A percentile compares a stretch with the other conserved stretches of the same genome.
Conservation (phyloP, 2,797 vertebrate genomes). For the Argyrosomus regius region DNA sequence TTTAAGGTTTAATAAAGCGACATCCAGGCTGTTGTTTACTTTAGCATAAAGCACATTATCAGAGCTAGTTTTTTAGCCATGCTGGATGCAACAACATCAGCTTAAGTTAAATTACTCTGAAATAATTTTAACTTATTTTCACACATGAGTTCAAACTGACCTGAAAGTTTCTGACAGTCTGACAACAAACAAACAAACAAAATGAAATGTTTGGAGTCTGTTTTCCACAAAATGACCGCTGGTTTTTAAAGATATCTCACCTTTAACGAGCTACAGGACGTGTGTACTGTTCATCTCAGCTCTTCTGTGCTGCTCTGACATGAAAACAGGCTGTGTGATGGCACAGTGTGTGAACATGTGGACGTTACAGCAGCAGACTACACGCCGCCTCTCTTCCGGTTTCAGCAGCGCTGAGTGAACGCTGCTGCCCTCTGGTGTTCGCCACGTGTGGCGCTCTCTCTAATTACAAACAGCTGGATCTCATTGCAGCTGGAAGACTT, state of each 20-base stretch:
- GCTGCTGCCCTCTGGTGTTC: conserved; percentile 24
- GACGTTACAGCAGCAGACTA: background rate
- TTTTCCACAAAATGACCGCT: background rate
- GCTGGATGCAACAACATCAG: background rate
- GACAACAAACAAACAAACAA: too few species aligned
- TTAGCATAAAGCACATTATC: background rate
- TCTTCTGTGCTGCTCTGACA: background rate
- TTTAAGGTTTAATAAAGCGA: background rate
- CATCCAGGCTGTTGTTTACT: background rate
- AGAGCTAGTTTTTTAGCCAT: background rate
- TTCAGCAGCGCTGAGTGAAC: fast-evolving
- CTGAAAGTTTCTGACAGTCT: background rate
- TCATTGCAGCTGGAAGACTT: background rate
- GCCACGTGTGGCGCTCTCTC: fast-evolving
- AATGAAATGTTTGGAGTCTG: background rate
- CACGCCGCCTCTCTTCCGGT: conserved; percentile 34
- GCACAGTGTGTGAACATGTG: conserved; percentile 40
- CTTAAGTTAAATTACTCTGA: background rate
- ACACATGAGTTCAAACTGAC: background rate
- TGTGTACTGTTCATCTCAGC: background rate
- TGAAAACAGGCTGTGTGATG: background rate
- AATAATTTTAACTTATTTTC: background rate
- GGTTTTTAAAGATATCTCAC: background rate
- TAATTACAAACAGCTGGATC: background rate
- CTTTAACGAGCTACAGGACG: conserved; percentile 26